A percentile compares a stretch with the other conserved stretches of the same genome.
Evolutionary conservation across 2,888 invertebrate genomes (phyloP).

Genomic region (Marasmarcha lunaedactyla): DNA sequence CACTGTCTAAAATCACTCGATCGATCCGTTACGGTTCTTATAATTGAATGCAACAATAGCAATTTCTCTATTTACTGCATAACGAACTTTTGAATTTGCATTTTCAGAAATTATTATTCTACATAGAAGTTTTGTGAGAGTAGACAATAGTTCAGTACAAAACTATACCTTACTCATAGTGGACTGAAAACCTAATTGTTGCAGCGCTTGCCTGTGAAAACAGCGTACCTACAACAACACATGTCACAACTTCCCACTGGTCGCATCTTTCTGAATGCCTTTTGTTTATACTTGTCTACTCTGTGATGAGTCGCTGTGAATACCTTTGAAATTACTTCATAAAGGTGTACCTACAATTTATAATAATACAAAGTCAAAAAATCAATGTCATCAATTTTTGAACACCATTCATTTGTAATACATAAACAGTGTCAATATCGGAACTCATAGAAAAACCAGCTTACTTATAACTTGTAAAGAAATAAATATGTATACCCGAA

Average conservation of each 20-base stretch:
- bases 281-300: slow-evolving; percentile 60
- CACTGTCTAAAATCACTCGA: slow-evolving; percentile 48
- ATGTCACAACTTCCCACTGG: slow-evolving; percentile 47
- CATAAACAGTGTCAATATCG: neutral
- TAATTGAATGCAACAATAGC: slow-evolving; percentile 34
- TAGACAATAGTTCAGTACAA: slow-evolving; percentile 43
- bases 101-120: slow-evolving; percentile 35
- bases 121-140: slow-evolving; percentile 36
- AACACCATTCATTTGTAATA: no score
- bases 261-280: slow-evolving; percentile 55
- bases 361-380: no score
- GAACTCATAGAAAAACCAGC: neutral
- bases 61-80: slow-evolving; percentile 18
- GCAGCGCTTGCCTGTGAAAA: slow-evolving; percentile 31
- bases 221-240: slow-evolving; percentile 54
- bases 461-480: neutral
- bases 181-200: slow-evolving; percentile 55
- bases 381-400: no score
- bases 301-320: slow-evolving; percentile 35
- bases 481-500: neutral
- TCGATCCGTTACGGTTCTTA: slow-evolving; percentile 60
- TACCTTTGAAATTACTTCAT: slow-evolving; percentile 19
- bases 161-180: slow-evolving; percentile 51
- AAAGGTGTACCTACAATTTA: slow-evolving; percentile 22
- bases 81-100: slow-evolving; percentile 6